Conservation (phyloP, 2,113 vertebrate species). For the Sceloporus tristichus region DNA sequence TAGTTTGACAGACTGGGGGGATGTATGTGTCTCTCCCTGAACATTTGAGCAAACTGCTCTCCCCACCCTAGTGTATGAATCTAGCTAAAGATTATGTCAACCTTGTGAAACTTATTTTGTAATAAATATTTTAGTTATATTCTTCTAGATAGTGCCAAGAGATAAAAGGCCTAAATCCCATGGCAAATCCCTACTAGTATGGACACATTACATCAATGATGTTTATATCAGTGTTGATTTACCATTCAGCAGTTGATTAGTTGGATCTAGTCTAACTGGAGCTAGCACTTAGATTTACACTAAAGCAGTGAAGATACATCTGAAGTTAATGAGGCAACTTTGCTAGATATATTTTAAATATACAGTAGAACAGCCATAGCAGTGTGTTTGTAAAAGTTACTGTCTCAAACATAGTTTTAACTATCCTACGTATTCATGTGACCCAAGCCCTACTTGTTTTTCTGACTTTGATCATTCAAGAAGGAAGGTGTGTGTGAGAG, state of each 20-base stretch:
- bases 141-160: too few relatives aligned
- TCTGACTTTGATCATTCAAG: not conserved
- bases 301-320: not conserved
- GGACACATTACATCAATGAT: too few relatives aligned
- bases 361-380: constrained; percentile 33
- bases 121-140: too few relatives aligned
- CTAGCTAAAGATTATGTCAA: not conserved
- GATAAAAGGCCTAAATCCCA: too few relatives aligned
- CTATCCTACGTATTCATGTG: not conserved
- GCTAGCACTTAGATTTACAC: too few relatives aligned
- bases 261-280: too few relatives aligned
- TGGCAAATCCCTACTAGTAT: too few relatives aligned
- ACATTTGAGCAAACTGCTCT: constrained; percentile 24
- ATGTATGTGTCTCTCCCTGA: constrained; percentile 1
- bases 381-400: not conserved
- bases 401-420: not conserved
- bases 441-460: not conserved
- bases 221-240: too few relatives aligned
- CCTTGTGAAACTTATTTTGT: not conserved
- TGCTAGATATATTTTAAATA: not conserved
- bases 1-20: constrained; percentile 34
- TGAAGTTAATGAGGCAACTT: constrained; percentile 4
- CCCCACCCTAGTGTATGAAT: not conserved
- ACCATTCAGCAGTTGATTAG: too few relatives aligned
- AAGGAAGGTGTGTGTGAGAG: not conserved